phyloP scores from a whole-genome alignment of 2,888 invertebrate genomes.

The Sepioteuthis lessoniana region DNA sequence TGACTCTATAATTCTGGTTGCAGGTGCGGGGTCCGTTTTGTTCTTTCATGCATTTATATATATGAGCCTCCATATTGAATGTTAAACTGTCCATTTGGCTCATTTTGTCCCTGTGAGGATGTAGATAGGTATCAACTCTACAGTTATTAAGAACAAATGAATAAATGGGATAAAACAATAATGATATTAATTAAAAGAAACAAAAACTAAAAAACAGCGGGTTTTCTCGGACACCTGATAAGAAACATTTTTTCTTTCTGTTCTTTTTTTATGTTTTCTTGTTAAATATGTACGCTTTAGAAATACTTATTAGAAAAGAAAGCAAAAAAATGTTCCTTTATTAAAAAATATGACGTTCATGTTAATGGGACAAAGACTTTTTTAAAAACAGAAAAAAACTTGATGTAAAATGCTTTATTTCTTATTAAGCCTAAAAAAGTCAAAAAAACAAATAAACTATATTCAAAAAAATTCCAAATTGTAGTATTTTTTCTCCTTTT shows the following conservation, averaged over 20 bases:
- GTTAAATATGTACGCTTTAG: conserved; percentile 11
- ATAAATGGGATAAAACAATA: too few relatives aligned
- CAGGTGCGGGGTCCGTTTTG: too few relatives aligned
- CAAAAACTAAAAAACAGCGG: neutral
- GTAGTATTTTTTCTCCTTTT: neutral
- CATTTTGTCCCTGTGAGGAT: too few relatives aligned
- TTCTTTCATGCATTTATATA: too few relatives aligned
- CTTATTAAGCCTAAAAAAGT: neutral
- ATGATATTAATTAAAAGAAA: neutral
- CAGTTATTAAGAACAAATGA: too few relatives aligned
- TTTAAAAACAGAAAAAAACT: neutral
- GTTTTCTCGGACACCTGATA: neutral
- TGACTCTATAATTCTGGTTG: too few relatives aligned
- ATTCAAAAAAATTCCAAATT: neutral
- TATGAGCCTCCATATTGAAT: too few relatives aligned
- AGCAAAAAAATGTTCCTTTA: conserved; percentile 12
- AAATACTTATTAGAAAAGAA: conserved; percentile 2
- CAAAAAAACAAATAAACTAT: neutral
- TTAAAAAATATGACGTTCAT: neutral
- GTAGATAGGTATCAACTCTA: too few relatives aligned
- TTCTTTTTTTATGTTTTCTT: neutral
- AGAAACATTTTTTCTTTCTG: neutral
- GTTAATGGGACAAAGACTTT: conserved; percentile 21
- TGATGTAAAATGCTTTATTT: conserved; percentile 23
- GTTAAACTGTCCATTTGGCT: too few relatives aligned